Percentiles rank a stretch among this genome's conserved stretches.
These are phyloP conservation scores for Pachycephala philippinensis DNA, from an alignment of 2,113 vertebrate species.

Conservation along the genomic window DNA sequence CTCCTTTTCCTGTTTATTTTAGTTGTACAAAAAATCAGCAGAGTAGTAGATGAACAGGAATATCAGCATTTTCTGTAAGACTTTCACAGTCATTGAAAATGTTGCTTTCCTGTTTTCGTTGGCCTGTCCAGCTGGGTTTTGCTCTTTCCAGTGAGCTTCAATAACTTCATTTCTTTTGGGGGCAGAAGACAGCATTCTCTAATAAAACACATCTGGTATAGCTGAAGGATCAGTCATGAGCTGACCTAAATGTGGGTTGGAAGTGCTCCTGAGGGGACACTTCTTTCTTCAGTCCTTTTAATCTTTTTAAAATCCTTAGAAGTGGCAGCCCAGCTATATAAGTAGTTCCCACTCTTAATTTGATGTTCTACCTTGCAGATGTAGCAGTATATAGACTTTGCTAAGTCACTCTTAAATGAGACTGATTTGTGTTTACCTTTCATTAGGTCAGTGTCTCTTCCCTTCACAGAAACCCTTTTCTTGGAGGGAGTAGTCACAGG, in stretches of 20 bases:
- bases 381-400: not conserved
- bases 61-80: slow-evolving; percentile 34
- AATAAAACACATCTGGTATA: slow-evolving; percentile 23
- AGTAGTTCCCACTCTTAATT: slow-evolving; percentile 35
- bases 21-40: slow-evolving; percentile 25
- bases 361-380: not conserved
- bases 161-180: not conserved
- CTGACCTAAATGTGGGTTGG: slow-evolving; percentile 27
- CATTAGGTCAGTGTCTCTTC: slow-evolving; percentile 12
- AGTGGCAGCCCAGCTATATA: not conserved
- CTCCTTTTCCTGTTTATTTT: not conserved
- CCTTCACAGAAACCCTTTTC: slow-evolving; percentile 5
- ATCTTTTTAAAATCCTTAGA: slow-evolving; percentile 18
- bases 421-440: slow-evolving; percentile 36
- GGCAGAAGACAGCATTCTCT: not conserved
- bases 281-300: not conserved
- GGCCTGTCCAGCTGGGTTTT: not conserved
- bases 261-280: slow-evolving; percentile 27
- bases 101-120: not conserved
- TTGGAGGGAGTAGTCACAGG: slow-evolving; percentile 15
- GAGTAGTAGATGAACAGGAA: not conserved
- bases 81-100: slow-evolving; percentile 17
- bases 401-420: not conserved
- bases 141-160: slow-evolving; percentile 6
- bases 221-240: slow-evolving; percentile 3